Evolutionary conservation across 2,797 vertebrate genomes (phyloP).

Genomic region (Rhodeus uyekii): DNA sequence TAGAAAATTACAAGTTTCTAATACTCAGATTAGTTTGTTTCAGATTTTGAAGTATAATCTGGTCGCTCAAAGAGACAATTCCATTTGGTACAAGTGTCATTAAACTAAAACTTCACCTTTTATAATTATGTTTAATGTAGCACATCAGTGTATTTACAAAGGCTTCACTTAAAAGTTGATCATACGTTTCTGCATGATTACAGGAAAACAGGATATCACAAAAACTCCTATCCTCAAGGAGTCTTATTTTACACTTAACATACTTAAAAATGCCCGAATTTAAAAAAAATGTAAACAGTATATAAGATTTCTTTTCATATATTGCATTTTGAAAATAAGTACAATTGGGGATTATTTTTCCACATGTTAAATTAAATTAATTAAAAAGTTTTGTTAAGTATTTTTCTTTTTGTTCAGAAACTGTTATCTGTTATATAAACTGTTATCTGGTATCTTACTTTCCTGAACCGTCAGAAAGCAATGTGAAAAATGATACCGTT

Average conservation of each 20-base stretch:
- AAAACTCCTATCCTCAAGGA: not conserved
- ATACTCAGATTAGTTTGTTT: not conserved
- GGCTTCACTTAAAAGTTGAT: not conserved
- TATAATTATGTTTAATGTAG: not conserved
- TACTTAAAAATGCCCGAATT: not conserved
- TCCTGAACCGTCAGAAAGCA: not conserved
- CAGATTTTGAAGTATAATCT: not conserved
- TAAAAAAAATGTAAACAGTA: not conserved
- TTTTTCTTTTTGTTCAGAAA: not conserved
- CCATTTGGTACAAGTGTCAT: not conserved
- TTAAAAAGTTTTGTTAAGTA: not conserved
- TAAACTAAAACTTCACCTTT: not conserved
- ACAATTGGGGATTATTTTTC: not conserved
- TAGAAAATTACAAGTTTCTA: not conserved
- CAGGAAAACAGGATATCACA: not conserved
- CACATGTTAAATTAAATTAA: not conserved
- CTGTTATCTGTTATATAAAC: not conserved
- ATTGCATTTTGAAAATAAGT: not conserved
- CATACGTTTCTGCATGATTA: not conserved
- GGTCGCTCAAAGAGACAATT: not conserved
- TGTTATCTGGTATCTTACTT: not conserved
- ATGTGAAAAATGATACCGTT: not conserved
- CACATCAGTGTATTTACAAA: not conserved
- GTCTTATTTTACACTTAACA: not conserved
- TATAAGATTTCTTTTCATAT: not conserved